Percentiles rank a stretch among this genome's conserved stretches.
phyloP scores from a whole-genome alignment of 2,797 vertebrate genomes.

The Oreonectes daqikongensis region DNA sequence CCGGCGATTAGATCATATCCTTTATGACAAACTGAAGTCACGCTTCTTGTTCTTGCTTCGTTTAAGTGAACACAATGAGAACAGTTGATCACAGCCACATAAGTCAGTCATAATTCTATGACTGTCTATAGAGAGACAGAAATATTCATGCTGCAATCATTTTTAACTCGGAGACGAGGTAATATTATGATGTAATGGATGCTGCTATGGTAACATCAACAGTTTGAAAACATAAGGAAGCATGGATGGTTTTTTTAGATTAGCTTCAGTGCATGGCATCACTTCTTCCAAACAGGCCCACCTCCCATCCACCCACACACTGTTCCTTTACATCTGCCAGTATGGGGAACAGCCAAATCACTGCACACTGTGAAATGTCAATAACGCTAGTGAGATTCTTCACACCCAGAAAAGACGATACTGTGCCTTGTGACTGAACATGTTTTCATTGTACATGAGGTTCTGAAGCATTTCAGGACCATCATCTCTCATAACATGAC shows the following conservation, averaged over 20 bases:
- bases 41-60: neutral
- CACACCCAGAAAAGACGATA: constrained; percentile 2
- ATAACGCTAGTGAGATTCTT: constrained; percentile 3
- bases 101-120: neutral
- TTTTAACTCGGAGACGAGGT: neutral
- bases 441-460: neutral
- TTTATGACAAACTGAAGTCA: neutral
- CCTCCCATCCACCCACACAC: constrained; percentile 6
- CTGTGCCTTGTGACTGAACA: neutral
- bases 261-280: constrained; percentile 30
- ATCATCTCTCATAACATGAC: neutral
- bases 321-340: constrained; percentile 2
- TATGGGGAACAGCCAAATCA: neutral
- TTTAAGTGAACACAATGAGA: neutral
- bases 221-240: constrained; percentile 49
- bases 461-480: neutral
- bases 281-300: constrained; percentile 31
- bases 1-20: neutral
- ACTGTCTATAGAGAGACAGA: neutral
- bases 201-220: constrained; percentile 52
- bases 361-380: constrained; percentile 18
- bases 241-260: constrained; percentile 36
- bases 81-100: neutral
- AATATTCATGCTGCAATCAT: neutral
- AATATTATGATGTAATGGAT: constrained; percentile 30